Evolutionary conservation across 2,113 vertebrate species (phyloP), one percentile per base, ranked within the genome.

Genomic region (Nestor notabilis): DNA sequence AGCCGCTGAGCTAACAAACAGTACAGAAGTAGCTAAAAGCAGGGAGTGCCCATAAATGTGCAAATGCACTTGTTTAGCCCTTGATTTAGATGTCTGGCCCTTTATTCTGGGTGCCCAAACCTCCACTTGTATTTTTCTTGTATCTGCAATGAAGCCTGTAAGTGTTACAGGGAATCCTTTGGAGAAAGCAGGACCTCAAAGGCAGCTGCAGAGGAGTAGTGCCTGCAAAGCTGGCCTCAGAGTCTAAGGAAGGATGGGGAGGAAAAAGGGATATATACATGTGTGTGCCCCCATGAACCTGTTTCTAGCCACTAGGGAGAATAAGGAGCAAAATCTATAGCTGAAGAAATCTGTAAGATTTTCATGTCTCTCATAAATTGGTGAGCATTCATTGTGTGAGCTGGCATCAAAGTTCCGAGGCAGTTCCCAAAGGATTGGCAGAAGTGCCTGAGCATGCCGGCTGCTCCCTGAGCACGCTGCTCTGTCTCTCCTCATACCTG

Each of bases 1-100:
- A 89, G 87, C 75, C 2, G 7, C 81, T 87, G 86, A 86, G 66
- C 84, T 74, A 92, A 85, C 35, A 15, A 61, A 58, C 41, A 43
- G 74, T 15, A 37, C 63, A 85, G 77, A 87, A 86, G 70, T 9
- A 72, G 89, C 90, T 91, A 84, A 95, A 93, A 95, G 72, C 90
- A 66, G 69, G 65, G 86, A 95, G 61, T 25, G 44, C 60, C 92
- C 74, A 47, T 94, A 94, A 92, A 94, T 76, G 74, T 87, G 72
- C 78, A 69, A 93, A 75, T 61, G 74, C 2, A 1, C 56, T 89
- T 56, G 61, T 91, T 93, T 56, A 69, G 69, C 74, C 47, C 31
- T 81, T 84, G 79, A 78, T 96, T 96, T 76, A 68, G 28, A 24
- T 65, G 52, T 64, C 91, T 81, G 52, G 35, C 39, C 80, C 74